These are phyloP conservation scores for Poliocrania exsul DNA, from an alignment of 2,797 vertebrate genomes.

Conservation along the genomic window DNA sequence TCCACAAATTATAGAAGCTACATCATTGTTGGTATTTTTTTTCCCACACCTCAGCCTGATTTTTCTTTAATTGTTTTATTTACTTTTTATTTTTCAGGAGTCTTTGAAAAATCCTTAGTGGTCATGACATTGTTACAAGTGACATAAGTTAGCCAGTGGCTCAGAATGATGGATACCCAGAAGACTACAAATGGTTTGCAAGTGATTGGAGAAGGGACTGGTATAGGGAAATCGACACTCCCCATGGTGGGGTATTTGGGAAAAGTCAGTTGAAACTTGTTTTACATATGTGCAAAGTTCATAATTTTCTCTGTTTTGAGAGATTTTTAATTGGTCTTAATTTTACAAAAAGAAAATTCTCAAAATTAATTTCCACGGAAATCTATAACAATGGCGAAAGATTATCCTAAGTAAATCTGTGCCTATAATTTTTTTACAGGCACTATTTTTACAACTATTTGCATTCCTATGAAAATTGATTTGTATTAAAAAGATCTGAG, in stretches of 20 bases:
- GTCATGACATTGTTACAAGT: slow-evolving; percentile 83
- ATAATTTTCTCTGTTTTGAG: slow-evolving; percentile 66
- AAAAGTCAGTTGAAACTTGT: slow-evolving; percentile 98
- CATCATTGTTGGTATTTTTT: background rate
- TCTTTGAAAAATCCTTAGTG: slow-evolving; percentile 82
- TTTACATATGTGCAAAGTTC: slow-evolving; percentile 91
- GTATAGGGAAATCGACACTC: slow-evolving; percentile 91
- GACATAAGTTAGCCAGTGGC: slow-evolving; percentile 89
- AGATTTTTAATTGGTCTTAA: slow-evolving; percentile 72
- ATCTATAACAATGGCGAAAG: slow-evolving; percentile 93
- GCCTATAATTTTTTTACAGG: slow-evolving; percentile 48
- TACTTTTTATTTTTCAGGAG: slow-evolving; percentile 84
- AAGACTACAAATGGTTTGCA: slow-evolving; percentile 88
- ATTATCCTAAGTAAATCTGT: slow-evolving; percentile 77
- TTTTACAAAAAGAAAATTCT: slow-evolving; percentile 47
- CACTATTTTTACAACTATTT: slow-evolving; percentile 9
- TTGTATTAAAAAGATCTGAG: slow-evolving; percentile 36
- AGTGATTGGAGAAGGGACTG: slow-evolving; percentile 92
- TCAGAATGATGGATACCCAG: slow-evolving; percentile 81
- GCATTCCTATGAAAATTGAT: background rate
- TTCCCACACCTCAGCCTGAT: slow-evolving; percentile 4
- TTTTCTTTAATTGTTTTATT: slow-evolving; percentile 78
- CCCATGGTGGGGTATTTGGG: slow-evolving; percentile 96
- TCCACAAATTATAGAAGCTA: background rate
- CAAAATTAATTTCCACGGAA: slow-evolving; percentile 83